Conservation (phyloP, 1,140 invertebrate species). For the Pogonomyrmex californicus region DNA sequence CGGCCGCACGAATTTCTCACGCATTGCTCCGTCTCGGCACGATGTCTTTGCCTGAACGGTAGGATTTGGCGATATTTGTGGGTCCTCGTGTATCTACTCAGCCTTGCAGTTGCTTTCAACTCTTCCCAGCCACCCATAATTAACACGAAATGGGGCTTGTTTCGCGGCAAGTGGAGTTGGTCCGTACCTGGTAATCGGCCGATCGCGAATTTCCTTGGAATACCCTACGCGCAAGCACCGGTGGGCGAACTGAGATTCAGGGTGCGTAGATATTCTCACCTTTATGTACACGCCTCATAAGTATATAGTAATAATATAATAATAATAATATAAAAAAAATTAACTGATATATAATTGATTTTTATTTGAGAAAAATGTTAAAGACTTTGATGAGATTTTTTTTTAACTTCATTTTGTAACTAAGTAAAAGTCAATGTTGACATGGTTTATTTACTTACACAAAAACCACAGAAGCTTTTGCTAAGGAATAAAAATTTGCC, state of each 20-base stretch:
- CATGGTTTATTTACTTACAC: too few species aligned
- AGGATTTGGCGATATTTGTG: background rate
- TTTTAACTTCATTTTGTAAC: background rate
- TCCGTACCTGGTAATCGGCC: conserved; percentile 51
- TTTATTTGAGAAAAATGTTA: background rate
- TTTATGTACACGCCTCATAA: background rate
- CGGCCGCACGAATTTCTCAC: background rate
- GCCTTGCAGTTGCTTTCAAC: background rate
- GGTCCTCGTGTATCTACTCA: background rate
- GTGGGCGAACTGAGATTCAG: conserved; percentile 79
- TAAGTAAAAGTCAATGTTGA: too few species aligned
- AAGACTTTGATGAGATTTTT: too few species aligned
- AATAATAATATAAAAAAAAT: background rate
- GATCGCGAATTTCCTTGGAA: conserved; percentile 79
- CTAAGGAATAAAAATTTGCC: too few species aligned
- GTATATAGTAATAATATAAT: background rate
- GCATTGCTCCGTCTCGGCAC: background rate
- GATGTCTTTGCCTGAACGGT: too few species aligned
- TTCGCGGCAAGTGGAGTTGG: conserved; percentile 77
- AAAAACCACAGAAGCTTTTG: too few species aligned
- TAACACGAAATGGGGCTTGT: conserved; percentile 75
- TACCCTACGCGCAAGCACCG: conserved; percentile 83
- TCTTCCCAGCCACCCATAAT: conserved; percentile 28
- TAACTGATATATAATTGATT: background rate
- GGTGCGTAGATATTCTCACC: conserved; percentile 68